Base-by-base conservation (phyloP, 2,888 invertebrate species). In the Lissocephala sabroskyi region DNA sequence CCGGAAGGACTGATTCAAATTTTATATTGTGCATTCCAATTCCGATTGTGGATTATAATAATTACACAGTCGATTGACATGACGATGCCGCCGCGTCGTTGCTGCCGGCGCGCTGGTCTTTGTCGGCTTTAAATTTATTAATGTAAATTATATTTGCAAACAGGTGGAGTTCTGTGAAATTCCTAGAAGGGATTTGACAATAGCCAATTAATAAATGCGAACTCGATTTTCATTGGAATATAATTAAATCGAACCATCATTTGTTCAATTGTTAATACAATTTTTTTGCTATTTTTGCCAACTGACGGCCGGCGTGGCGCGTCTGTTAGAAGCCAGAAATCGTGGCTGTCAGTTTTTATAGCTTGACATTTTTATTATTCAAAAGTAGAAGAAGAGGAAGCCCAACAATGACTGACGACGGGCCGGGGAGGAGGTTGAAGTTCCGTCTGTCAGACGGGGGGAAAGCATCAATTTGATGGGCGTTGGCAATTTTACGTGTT, bases 211-310 rank as follows among this genome's bases (percentile, higher is more conserved):
- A 52, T 56, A 51, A 73, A 52, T 68, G 51, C 51, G 36, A 33
- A 18, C 23, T 36, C 45, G 33, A 47, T 45, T n/a, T n/a, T 41
- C 13, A 44, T 44, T 45, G 37, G 46, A 43, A 56, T 56, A 65
- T 52, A 49, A 59, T 62, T 61, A 66, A 75, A 75, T 56, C 58
- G 49, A 19, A 47, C 54, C 46, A 47, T 54, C 49, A 52, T 48
- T 55, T n/a, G n/a, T n/a, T 58, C 47, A 41, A 29, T 59, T 42
- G 59, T 56, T 40, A 14, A 16, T 41, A 5, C 11, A 32, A 48
- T 48, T 37, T 41, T 29, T 29, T 26, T 30, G 6, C n/a, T 17
- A 13, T 43, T 10, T 14, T 11, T 37, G 37, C 3, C 19, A 19
- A 1, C 7, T 23, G 3, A 30, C n/a, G 11, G 9, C 30, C 30